Conservation (phyloP, 2,888 invertebrate genomes). For the Monochamus alternatus region DNA sequence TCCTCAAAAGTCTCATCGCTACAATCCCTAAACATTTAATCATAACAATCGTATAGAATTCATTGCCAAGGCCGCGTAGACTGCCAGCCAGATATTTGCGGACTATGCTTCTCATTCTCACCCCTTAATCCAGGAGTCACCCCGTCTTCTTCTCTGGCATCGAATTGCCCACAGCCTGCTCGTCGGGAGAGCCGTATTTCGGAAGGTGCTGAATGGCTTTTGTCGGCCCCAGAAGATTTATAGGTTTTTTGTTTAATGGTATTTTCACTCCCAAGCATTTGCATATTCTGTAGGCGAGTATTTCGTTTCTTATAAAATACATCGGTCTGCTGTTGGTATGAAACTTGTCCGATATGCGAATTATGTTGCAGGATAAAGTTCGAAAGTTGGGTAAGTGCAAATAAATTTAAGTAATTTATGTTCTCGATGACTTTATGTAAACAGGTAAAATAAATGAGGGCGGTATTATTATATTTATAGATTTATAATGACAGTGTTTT, state of each 20-base stretch:
- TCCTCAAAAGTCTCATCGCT: not conserved
- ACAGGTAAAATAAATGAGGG: no score
- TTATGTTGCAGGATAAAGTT: not conserved
- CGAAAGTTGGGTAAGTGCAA: no score
- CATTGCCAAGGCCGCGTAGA: slow-evolving; percentile 14
- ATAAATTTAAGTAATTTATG: slow-evolving; percentile 14
- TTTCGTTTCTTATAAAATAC: slow-evolving; percentile 41
- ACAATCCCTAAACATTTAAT: not conserved
- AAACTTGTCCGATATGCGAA: slow-evolving; percentile 11
- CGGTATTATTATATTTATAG: no score
- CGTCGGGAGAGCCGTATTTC: slow-evolving; percentile 39
- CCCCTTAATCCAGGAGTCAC: not conserved
- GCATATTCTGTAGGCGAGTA: slow-evolving; percentile 47
- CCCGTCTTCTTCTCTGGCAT: slow-evolving; percentile 29
- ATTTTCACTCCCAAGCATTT: slow-evolving; percentile 49
- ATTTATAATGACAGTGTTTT: no score
- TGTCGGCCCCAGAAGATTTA: slow-evolving; percentile 51
- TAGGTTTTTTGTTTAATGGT: slow-evolving; percentile 53
- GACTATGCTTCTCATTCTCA: slow-evolving; percentile 13
- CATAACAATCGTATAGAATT: not conserved
- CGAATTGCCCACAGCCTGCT: slow-evolving; percentile 32
- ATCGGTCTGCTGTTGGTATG: slow-evolving; percentile 16
- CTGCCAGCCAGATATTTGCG: not conserved
- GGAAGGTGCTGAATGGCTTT: slow-evolving; percentile 42
- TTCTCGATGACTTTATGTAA: not conserved